Conservation (phyloP, 2,797 vertebrate species). For the Phaenicophaeus curvirostris region DNA sequence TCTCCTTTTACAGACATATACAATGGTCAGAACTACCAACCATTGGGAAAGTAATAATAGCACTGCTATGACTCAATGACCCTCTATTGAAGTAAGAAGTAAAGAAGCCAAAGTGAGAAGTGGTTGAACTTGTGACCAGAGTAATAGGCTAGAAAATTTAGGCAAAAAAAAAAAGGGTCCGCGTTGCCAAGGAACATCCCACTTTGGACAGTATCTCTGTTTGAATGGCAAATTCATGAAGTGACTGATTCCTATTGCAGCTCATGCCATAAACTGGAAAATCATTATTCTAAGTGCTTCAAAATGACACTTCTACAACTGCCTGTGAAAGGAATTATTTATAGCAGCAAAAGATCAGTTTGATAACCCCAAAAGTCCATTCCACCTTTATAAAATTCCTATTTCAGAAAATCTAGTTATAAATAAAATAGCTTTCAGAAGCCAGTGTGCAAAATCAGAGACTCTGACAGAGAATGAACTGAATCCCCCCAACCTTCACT, state of each 20-base stretch:
- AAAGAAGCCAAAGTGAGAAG: constrained; percentile 11
- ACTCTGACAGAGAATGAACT: neutral
- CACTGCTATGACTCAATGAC: constrained; percentile 11
- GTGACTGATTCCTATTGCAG: neutral
- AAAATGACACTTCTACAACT: neutral
- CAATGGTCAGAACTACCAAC: neutral
- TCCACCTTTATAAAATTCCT: too few species aligned
- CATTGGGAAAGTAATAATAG: neutral
- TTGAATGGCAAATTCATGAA: neutral
- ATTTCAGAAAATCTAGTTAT: neutral
- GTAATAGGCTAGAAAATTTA: neutral
- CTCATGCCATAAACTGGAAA: neutral
- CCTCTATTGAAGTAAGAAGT: neutral
- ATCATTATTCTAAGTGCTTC: neutral
- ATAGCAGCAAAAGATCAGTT: neutral
- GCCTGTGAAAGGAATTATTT: neutral
- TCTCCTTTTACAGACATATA: neutral
- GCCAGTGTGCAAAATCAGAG: neutral
- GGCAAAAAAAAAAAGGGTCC: neutral
- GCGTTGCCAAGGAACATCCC: neutral
- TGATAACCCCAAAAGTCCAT: neutral
- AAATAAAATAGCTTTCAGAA: neutral
- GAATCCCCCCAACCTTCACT: neutral
- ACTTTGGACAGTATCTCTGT: neutral
- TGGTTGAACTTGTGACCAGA: neutral